Evolutionary conservation across 2,888 invertebrate species (phyloP).

Genomic region (Folsomia candida): DNA sequence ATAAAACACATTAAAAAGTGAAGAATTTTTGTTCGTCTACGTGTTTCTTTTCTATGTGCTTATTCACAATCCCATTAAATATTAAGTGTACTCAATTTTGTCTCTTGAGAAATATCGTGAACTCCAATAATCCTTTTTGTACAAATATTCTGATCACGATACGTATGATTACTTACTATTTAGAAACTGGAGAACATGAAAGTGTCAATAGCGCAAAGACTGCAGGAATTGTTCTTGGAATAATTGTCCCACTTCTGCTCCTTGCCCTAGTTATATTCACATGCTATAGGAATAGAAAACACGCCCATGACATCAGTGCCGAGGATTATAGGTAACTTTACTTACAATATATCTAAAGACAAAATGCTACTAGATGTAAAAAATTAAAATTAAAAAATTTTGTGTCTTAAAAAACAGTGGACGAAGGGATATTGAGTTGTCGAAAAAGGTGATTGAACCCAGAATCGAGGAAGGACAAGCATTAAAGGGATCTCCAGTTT

Average conservation of each 20-base stretch:
- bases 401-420: too few species aligned
- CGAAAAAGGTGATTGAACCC: constrained; percentile 9
- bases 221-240: constrained; percentile 71
- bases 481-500: constrained; percentile 11
- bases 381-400: not conserved
- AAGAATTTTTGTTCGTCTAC: too few species aligned
- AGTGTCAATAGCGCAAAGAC: constrained; percentile 55
- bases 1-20: too few species aligned
- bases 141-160: too few species aligned
- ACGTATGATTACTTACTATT: not conserved
- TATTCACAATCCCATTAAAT: too few species aligned
- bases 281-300: constrained; percentile 21
- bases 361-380: not conserved
- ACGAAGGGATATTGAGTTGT: constrained; percentile 10
- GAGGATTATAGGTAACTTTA: constrained; percentile 18
- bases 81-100: too few species aligned
- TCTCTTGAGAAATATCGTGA: too few species aligned
- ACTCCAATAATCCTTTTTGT: too few species aligned
- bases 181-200: constrained; percentile 49
- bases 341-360: not conserved
- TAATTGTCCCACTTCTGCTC: constrained; percentile 72
- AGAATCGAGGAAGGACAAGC: not conserved
- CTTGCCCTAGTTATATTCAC: constrained; percentile 31
- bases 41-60: too few species aligned
- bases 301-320: constrained; percentile 18